phyloP scores from a whole-genome alignment of 2,888 invertebrate species.

The Ennomos erosarius region DNA sequence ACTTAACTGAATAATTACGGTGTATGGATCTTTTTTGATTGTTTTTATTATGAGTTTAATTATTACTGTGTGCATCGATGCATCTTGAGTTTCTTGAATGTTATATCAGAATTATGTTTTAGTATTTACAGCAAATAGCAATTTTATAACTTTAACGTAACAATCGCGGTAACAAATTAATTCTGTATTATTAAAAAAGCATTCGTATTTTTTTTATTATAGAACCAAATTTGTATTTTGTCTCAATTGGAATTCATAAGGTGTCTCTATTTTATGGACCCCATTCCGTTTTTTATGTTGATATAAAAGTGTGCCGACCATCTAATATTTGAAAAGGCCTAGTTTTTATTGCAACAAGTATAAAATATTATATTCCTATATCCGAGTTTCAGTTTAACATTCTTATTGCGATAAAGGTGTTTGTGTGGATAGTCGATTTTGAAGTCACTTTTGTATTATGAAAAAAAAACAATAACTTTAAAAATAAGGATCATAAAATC shows the following conservation, averaged over 20 bases:
- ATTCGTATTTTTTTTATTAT: constrained; percentile 1
- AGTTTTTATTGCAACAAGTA: constrained; percentile 15
- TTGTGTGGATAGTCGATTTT: too few relatives aligned
- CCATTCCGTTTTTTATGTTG: constrained; percentile 33
- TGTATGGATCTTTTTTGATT: constrained; percentile 17
- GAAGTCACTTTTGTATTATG: too few relatives aligned
- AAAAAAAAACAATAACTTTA: too few relatives aligned
- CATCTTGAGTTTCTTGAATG: constrained; percentile 9
- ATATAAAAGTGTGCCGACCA: constrained; percentile 22
- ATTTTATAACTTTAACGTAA: background rate
- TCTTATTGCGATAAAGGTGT: too few relatives aligned
- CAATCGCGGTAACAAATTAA: too few relatives aligned
- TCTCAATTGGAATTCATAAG: constrained; percentile 23
- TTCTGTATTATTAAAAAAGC: background rate
- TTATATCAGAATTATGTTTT: constrained; percentile 10
- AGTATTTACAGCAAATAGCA: constrained; percentile 1
- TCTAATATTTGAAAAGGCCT: constrained; percentile 16
- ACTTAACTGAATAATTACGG: constrained; percentile 34
- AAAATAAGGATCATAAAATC: too few relatives aligned
- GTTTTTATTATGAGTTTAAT: constrained; percentile 26
- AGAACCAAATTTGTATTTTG: constrained; percentile 9
- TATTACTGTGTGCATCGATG: constrained; percentile 15
- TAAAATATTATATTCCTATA: too few relatives aligned
- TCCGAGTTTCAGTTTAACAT: too few relatives aligned
- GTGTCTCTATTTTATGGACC: constrained; percentile 17